Evolutionary conservation across 2,888 invertebrate species (phyloP), one percentile per base, ranked within the genome.

Genomic region (Aelia acuminata): DNA sequence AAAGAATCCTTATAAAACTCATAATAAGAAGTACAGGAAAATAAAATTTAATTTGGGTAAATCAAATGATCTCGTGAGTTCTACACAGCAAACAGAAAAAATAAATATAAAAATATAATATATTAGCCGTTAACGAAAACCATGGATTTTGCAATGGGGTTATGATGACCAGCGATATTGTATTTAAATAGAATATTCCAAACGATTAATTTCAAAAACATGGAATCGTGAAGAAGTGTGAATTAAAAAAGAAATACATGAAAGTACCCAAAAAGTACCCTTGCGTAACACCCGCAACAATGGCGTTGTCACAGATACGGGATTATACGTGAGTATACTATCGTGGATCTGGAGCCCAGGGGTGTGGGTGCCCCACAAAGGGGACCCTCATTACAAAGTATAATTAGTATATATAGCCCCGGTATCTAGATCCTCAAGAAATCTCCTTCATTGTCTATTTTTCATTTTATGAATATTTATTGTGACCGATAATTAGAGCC

Each of bases 381-480:
- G n/a, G 18, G 43, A 15, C n/a, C 31, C 85, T 39, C 49, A 85
- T 85, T 85, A 85, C 85, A 49, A 85, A 85, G 85, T 85, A 85
- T 85, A 85, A 85, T 85, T 85, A 85, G 50, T 35, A 35, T 53
- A 35, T 53, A 80, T 80, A 22, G 31, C 57, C 20, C 39, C 39
- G 8, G 53, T 53, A 85, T 85, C 85, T 85, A 85, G 85, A 85
- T 85, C 85, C 85, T 85, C 57, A 11, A 53, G 49, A 53, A 53
- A 85, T 85, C 49, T 53, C 31, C 85, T 53, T 85, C 85, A 85
- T 85, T 85, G 49, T 85, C 85, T 85, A 53, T 85, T 85, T 85
- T 85, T 85, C 57, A 85, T 85, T 85, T 85, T 85, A 85, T 85
- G 85, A 85, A 85, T 85, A 85, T 85, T 85, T 85, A 85, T 85